phyloP scores from a whole-genome alignment of 2,888 invertebrate genomes.

The Acleris sparsana region DNA sequence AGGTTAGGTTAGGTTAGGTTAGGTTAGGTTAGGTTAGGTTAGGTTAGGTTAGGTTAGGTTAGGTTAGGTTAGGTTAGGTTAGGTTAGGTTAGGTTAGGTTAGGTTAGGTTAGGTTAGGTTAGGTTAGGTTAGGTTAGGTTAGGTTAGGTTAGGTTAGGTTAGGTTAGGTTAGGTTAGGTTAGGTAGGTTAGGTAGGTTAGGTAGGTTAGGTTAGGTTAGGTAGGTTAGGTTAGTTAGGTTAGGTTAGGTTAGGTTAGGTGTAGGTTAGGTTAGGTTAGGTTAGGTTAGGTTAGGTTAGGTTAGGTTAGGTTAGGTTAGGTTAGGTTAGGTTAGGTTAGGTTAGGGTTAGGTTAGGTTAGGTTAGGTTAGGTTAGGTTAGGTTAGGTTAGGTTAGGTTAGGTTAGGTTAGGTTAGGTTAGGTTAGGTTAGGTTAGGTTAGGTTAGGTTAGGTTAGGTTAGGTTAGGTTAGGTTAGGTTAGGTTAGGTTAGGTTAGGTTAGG shows the following conservation, averaged over 20 bases:
- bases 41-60: constrained; percentile 42
- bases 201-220: too few species aligned
- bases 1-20: constrained; percentile 38
- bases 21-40: constrained; percentile 42
- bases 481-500: constrained; percentile 36
- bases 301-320: constrained; percentile 35
- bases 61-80: constrained; percentile 41
- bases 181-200: too few species aligned
- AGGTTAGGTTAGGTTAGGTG: too few species aligned
- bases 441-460: constrained; percentile 29
- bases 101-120: constrained; percentile 38
- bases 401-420: constrained; percentile 36
- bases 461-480: constrained; percentile 30
- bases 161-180: too few species aligned
- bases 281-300: constrained; percentile 34
- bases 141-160: constrained; percentile 36
- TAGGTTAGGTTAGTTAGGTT: too few species aligned
- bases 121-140: constrained; percentile 36
- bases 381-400: constrained; percentile 33
- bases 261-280: constrained; percentile 37
- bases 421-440: constrained; percentile 25
- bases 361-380: constrained; percentile 35
- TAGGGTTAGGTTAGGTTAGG: constrained; percentile 35
- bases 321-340: constrained; percentile 35
- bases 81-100: constrained; percentile 41